These are phyloP conservation scores for Papilio helenus DNA, from an alignment of 1,140 invertebrate species.

Conservation along the genomic window DNA sequence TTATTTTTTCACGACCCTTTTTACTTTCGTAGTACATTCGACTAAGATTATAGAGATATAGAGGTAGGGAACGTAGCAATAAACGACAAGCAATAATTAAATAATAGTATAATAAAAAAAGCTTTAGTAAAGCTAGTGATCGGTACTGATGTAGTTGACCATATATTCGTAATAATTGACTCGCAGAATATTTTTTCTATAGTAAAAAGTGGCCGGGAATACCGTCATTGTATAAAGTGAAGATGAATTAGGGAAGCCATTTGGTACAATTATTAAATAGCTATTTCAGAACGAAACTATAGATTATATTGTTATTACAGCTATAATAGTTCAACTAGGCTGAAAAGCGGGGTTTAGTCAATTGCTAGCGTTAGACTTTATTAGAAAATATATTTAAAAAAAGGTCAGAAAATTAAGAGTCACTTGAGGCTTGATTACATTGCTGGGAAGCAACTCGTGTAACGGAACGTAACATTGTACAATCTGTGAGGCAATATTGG, in stretches of 20 bases:
- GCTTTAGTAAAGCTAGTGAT: conserved; percentile 79
- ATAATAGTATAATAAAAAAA: conserved; percentile 62
- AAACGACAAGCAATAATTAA: conserved; percentile 77
- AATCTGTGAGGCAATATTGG: conserved; percentile 60
- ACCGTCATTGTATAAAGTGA: conserved; percentile 63
- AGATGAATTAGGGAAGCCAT: conserved; percentile 58
- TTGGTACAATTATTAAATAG: conserved; percentile 75
- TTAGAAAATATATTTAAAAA: conserved; percentile 66
- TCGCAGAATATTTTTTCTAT: conserved; percentile 79
- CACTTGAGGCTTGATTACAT: conserved; percentile 72
- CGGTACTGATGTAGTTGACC: conserved; percentile 74
- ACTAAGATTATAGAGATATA: conserved; percentile 59
- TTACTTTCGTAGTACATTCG: conserved; percentile 14
- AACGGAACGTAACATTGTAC: conserved; percentile 53
- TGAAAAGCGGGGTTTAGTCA: conserved; percentile 75
- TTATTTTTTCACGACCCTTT: conserved; percentile 23
- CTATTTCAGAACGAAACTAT: conserved; percentile 70
- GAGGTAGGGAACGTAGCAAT: conserved; percentile 74
- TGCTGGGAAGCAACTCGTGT: conserved; percentile 60
- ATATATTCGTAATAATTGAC: conserved; percentile 60
- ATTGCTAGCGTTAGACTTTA: conserved; percentile 80
- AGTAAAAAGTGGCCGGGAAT: conserved; percentile 63
- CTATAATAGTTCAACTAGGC: conserved; percentile 74
- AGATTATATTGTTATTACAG: conserved; percentile 65
- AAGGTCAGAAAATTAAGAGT: conserved; percentile 64